Evolutionary conservation across 2,797 vertebrate species (phyloP).

Genomic region (Pteronotus mesoamericanus): DNA sequence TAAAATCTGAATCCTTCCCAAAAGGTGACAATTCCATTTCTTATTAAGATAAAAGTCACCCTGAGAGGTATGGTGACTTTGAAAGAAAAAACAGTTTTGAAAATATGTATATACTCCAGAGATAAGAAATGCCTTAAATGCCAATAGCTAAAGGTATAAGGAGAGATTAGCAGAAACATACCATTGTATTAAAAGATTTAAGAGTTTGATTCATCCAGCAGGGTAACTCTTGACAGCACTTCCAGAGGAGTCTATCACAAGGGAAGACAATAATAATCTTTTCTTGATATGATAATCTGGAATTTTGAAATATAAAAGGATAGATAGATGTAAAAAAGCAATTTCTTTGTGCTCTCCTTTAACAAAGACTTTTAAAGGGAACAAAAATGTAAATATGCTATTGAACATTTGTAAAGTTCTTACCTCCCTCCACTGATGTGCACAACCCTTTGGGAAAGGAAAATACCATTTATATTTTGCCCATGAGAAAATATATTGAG

Average conservation of each 20-base stretch:
- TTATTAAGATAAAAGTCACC: neutral
- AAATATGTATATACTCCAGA: neutral
- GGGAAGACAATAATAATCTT: neutral
- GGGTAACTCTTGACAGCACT: neutral
- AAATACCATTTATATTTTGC: conserved; percentile 16
- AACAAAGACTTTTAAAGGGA: neutral
- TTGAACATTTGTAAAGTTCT: neutral
- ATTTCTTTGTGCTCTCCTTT: neutral
- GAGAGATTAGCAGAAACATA: neutral
- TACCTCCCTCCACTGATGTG: neutral
- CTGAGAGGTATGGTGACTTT: neutral
- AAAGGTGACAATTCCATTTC: neutral
- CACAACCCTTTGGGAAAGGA: neutral
- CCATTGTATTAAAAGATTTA: conserved; percentile 4
- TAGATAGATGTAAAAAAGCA: neutral
- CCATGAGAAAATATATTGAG: conserved; percentile 9
- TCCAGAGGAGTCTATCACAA: neutral
- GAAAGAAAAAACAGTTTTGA: conserved; percentile 27
- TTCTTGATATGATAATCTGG: neutral
- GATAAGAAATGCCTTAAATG: conserved; percentile 1
- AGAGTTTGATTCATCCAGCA: neutral
- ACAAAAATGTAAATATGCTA: neutral
- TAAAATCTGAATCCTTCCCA: neutral
- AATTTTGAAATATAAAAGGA: neutral
- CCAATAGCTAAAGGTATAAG: neutral